Percentiles rank a stretch among this genome's conserved stretches.
These are phyloP conservation scores for Coregonus ussuriensis DNA, from an alignment of 2,797 vertebrate species.

Conservation along the genomic window DNA sequence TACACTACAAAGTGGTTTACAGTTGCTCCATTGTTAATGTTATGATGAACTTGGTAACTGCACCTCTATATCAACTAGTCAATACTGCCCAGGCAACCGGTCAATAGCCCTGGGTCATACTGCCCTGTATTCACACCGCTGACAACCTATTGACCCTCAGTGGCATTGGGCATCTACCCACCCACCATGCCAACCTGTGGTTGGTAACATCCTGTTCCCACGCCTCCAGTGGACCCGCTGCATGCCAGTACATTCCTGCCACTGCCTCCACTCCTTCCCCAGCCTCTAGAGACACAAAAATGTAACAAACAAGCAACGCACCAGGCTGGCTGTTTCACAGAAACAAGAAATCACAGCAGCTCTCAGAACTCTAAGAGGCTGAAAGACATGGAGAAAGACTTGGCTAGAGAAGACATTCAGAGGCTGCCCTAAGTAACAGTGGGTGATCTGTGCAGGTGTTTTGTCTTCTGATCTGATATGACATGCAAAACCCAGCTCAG, in stretches of 20 bases:
- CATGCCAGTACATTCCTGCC: background rate
- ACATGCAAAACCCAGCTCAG: background rate
- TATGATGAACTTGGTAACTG: too few species aligned
- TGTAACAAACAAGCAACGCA: background rate
- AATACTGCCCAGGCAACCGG: background rate
- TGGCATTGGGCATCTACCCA: background rate
- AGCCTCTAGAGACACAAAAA: background rate
- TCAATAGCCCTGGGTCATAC: background rate
- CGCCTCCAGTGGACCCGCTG: background rate
- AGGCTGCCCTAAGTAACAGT: background rate
- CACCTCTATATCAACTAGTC: too few species aligned
- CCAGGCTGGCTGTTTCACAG: background rate
- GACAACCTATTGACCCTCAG: background rate
- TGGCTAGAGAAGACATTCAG: background rate
- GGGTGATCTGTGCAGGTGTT: background rate
- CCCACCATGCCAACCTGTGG: background rate
- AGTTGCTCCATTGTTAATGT: background rate
- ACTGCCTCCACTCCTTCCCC: background rate
- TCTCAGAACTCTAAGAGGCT: background rate
- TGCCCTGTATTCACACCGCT: background rate
- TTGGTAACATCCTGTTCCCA: background rate
- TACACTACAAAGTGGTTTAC: background rate
- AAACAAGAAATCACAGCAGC: slow-evolving; percentile 2
- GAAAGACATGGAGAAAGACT: background rate
- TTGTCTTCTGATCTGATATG: background rate